Base-by-base conservation (phyloP, 2,888 invertebrate genomes). In the Epirrita christyi region DNA sequence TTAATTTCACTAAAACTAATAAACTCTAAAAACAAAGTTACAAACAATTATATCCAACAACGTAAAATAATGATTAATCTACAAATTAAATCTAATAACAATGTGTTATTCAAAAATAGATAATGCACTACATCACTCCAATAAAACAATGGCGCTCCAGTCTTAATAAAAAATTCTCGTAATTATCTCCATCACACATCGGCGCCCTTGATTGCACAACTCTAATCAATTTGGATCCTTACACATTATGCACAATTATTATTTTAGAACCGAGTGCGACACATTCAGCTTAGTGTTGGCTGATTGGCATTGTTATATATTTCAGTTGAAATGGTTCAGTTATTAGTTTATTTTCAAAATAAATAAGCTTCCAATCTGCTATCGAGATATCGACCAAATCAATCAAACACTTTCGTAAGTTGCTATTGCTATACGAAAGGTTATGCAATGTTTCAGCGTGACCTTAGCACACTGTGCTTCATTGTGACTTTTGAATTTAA, bases 1-100 rank as follows among this genome's bases (percentile, higher is more conserved):
- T 82, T 82, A 85, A 83, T 85, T 83, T 83, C 75, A 76, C 80
- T 82, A 80, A 84, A 81, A 80, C 84, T 85, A 83, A 62, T 65
- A 65, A 65, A 67, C 67, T 65, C 62, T 67, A 55, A 57, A 85
- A 89, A 88, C 85, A 85, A 85, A 74, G 70, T 76, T 76, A 83
- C 86, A 88, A 89, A 90, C 86, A 86, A 86, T 88, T 84, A 83
- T 71, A 85, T 76, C 75, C 83, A 81, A 80, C 21, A 87, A 86
- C 84, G 68, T 85, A 83, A 83, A 78, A 81, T 78, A 75, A 73
- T 51, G 34, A 55, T 74, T 72, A 60, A 73, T 78, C 70, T 80
- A 78, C 72, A 64, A 71, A 73, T 78, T 76, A 74, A 70, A 68
- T 59, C 71, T 75, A 75, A 74, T 71, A 65, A 64, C 55, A 60